phyloP scores from a whole-genome alignment of 2,888 invertebrate species.

The Fragum fragum region DNA sequence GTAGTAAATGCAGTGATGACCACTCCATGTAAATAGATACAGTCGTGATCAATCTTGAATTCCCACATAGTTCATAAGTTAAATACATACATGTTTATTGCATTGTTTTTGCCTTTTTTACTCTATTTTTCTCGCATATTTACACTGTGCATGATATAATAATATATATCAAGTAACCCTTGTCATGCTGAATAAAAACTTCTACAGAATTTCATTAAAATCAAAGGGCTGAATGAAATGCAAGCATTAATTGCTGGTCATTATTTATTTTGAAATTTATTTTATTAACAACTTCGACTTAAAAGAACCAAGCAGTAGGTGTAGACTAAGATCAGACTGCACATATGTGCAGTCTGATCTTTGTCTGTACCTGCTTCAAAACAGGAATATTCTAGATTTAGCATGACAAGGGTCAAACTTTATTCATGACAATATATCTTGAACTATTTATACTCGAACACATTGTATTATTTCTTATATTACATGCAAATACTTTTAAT shows the following conservation, averaged over 20 bases:
- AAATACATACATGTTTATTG: slow-evolving; percentile 22
- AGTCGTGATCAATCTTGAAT: not conserved
- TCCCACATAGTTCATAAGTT: slow-evolving; percentile 7
- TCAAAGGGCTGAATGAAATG: no score
- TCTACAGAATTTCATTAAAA: no score
- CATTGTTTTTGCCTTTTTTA: slow-evolving; percentile 26
- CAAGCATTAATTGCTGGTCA: no score
- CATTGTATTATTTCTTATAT: slow-evolving; percentile 35
- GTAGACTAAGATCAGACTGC: no score
- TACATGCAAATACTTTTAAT: slow-evolving; percentile 31
- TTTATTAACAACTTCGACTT: no score
- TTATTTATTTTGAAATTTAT: no score
- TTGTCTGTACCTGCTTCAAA: no score
- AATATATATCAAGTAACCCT: not conserved
- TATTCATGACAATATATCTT: slow-evolving; percentile 4
- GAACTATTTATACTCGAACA: slow-evolving; percentile 32
- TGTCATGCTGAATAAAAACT: no score
- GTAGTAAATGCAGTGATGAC: not conserved
- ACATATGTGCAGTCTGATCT: no score
- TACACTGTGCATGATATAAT: not conserved
- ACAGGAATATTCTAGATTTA: no score
- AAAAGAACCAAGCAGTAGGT: no score
- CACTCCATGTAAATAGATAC: not conserved
- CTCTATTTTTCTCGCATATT: slow-evolving; percentile 18
- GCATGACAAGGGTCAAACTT: no score